Percentiles rank a stretch among this genome's conserved stretches.
Evolutionary conservation across 2,797 vertebrate genomes (phyloP).

Genomic region (Pipistrellus pipistrellus): DNA sequence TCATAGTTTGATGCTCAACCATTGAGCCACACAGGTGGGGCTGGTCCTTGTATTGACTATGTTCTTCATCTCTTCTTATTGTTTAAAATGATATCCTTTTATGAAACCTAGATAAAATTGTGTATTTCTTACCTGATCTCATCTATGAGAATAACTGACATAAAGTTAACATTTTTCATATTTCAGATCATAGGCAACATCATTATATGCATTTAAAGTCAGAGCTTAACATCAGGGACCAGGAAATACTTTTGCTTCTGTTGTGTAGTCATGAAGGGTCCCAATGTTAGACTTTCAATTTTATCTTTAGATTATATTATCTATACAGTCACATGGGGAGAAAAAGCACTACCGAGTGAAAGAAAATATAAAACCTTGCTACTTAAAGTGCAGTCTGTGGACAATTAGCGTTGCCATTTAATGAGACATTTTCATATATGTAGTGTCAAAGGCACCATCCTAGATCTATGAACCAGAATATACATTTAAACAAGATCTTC

Average conservation of each 20-base stretch:
- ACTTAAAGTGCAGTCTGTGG: background rate
- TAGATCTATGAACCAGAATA: slow-evolving; percentile 17
- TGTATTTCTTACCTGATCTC: background rate
- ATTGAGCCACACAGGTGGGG: too few relatives aligned
- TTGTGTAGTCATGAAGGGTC: background rate
- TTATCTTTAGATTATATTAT: slow-evolving; percentile 41
- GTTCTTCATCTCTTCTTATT: slow-evolving; percentile 11
- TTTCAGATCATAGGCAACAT: background rate
- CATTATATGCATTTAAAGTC: background rate
- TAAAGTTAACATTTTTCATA: background rate
- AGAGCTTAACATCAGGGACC: background rate
- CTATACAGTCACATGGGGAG: background rate
- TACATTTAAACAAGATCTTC: slow-evolving; percentile 37
- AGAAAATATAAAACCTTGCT: slow-evolving; percentile 3
- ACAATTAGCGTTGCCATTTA: background rate
- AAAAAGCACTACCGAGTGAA: background rate
- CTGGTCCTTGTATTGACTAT: background rate
- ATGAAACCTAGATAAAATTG: background rate
- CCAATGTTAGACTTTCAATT: slow-evolving; percentile 16
- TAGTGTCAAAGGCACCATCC: background rate
- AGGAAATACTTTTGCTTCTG: background rate
- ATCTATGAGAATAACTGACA: background rate
- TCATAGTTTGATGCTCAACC: too few relatives aligned
- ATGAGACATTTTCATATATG: background rate
- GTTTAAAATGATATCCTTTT: background rate